Percentiles rank a stretch among this genome's conserved stretches.
phyloP scores from a whole-genome alignment of 1,140 invertebrate genomes.

The Babylonia areolata region DNA sequence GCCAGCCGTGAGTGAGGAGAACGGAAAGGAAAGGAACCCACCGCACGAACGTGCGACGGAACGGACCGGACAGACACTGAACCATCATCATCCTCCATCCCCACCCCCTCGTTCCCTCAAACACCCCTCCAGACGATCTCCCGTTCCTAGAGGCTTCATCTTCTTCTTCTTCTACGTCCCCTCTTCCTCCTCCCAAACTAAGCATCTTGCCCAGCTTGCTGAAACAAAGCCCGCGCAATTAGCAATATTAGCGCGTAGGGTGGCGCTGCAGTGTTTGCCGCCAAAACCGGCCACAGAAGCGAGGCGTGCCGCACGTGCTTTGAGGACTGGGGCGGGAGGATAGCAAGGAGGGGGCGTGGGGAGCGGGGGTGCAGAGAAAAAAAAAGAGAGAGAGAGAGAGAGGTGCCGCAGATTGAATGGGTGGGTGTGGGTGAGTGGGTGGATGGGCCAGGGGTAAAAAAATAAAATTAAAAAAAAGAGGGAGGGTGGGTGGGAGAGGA shows the following conservation, averaged over 20 bases:
- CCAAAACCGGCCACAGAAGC: neutral
- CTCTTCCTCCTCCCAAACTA: neutral
- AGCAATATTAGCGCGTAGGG: neutral
- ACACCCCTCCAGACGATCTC: no score
- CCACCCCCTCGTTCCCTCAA: neutral
- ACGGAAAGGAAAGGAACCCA: neutral
- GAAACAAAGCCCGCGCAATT: neutral
- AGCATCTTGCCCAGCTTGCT: neutral
- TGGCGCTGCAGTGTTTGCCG: neutral
- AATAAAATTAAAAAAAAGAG: neutral
- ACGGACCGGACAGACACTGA: neutral
- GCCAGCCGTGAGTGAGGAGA: no score
- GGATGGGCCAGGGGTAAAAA: neutral
- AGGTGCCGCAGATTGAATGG: no score
- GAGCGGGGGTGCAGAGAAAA: neutral
- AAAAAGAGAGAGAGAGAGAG: no score
- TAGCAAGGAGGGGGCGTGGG: neutral
- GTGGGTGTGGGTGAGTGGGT: neutral
- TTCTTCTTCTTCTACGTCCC: neutral
- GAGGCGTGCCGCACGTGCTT: conserved; percentile 1
- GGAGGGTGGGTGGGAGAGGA: neutral
- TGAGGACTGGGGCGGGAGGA: neutral
- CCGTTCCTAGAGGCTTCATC: no score
- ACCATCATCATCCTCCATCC: neutral
- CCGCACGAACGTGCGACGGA: neutral